Percentiles rank a stretch among this genome's conserved stretches.
These are phyloP conservation scores for Daubentonia madagascariensis DNA, from an alignment of 2,113 vertebrate genomes.

Conservation along the genomic window DNA sequence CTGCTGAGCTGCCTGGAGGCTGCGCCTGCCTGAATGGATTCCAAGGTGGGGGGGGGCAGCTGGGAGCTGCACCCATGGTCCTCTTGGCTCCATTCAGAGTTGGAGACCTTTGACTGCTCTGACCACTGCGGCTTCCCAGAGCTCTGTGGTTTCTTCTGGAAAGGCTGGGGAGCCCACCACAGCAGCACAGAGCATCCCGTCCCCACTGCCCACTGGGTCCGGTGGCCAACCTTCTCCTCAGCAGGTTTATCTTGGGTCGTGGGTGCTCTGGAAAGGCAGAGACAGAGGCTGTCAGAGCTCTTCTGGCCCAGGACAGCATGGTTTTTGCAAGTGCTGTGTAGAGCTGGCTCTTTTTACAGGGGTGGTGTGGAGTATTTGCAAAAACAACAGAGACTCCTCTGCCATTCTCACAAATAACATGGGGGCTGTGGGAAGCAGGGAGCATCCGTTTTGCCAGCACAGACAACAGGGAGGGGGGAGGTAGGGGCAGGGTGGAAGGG, in stretches of 20 bases:
- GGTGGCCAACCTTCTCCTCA: background rate
- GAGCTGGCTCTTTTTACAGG: background rate
- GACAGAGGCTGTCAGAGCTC: background rate
- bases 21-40: background rate
- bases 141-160: background rate
- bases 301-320: background rate
- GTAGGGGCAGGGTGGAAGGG: background rate
- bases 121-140: background rate
- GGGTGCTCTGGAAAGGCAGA: background rate
- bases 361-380: conserved; percentile 7
- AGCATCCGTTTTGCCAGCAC: background rate
- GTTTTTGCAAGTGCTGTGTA: background rate
- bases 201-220: too few relatives aligned
- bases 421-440: background rate
- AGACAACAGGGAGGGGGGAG: background rate
- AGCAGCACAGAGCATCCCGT: background rate
- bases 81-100: background rate
- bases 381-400: background rate
- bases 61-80: too few relatives aligned
- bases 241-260: background rate
- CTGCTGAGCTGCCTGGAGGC: background rate
- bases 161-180: background rate
- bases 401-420: background rate
- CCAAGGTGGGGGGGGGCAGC: background rate
- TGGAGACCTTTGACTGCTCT: background rate